phyloP scores from a whole-genome alignment of 2,113 vertebrate genomes.

The Gymnocephalus cernua region DNA sequence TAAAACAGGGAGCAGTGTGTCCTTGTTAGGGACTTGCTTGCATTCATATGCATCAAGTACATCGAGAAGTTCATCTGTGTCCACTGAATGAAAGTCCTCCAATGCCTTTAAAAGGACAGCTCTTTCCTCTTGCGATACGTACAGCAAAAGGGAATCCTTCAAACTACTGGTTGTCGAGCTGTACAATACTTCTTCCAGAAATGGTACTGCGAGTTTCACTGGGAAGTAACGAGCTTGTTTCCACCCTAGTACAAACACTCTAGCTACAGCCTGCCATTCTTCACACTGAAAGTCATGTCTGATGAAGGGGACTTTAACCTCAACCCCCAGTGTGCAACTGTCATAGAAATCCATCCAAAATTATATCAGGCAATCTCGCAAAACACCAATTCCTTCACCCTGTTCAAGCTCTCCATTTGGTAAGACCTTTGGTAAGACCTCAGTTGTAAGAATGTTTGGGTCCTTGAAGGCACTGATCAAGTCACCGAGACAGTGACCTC shows the following conservation, averaged over 20 bases:
- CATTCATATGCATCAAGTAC: no score
- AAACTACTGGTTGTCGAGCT: not conserved
- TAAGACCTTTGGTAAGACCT: not conserved
- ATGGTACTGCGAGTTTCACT: constrained; percentile 1
- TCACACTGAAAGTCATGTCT: constrained; percentile 5
- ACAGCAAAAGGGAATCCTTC: constrained; percentile 11
- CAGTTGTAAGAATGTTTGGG: not conserved
- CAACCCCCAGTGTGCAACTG: constrained; percentile 8
- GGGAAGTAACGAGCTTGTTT: constrained; percentile 7
- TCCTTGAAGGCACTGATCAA: constrained; percentile 7
- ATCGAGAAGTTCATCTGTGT: no score
- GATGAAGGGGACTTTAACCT: constrained; percentile 8
- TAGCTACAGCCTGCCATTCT: constrained; percentile 2
- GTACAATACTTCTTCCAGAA: constrained; percentile 13
- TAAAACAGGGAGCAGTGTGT: no score
- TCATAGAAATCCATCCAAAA: constrained; percentile 17
- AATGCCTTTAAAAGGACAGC: no score
- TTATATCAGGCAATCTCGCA: not conserved
- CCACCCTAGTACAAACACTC: constrained; percentile 12
- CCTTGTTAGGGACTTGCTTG: no score
- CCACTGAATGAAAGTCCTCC: no score
- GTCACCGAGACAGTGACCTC: constrained; percentile 25
- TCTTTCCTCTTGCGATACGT: not conserved
- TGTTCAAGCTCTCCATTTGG: constrained; percentile 1
- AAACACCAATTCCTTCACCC: not conserved